Evolutionary conservation across 2,797 vertebrate genomes (phyloP), one percentile per base, ranked within the genome.

Genomic region (Danio choprae): DNA sequence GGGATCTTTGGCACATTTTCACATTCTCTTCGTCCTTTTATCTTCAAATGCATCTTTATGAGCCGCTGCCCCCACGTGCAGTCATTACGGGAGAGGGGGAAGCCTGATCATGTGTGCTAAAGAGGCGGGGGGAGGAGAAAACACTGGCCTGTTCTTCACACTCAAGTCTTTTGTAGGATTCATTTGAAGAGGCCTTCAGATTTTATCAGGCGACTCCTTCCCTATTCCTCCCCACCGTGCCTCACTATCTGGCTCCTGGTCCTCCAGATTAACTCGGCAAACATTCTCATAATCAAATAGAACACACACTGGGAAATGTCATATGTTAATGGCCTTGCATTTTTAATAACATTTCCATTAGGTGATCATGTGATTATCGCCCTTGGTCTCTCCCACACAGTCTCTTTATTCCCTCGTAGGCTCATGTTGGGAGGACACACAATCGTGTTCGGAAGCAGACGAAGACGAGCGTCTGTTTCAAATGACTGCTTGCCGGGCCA

Each of bases 281-380:
- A 90, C 84, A 83, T 70, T 73, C 75, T 84, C 77, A 74, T 77
- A 82, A 87, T 87, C 85, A 87, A 76, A 87, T 78, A 75, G 83
- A 83, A 87, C 79, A 83, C 86, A 84, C 84, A 81, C 78, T 82
- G 86, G 80, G 81, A 87, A 88, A 90, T 89, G 87, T 89, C 88
- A 89, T 81, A 90, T 89, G 88, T 87, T 91, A 89, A 90, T 87
- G 85, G 83, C 63, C 67, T 84, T 89, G 87, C 84, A 92, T 91
- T 87, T 91, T 90, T 90, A 87, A 91, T 90, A 86, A 68, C 84
- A 82, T 89, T 91, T 91, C 87, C 89, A 90, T 92, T 89, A 92
- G 84, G 84, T 81, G 84, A 85, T 87, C 86, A 81, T 83, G 85
- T 83, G 84, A 87, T 88, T 74, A 86, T 82, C 69, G 69, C 79